Evolutionary conservation across 2,113 vertebrate species (phyloP), one percentile per base, ranked within the genome.

Genomic region (Menura novaehollandiae): DNA sequence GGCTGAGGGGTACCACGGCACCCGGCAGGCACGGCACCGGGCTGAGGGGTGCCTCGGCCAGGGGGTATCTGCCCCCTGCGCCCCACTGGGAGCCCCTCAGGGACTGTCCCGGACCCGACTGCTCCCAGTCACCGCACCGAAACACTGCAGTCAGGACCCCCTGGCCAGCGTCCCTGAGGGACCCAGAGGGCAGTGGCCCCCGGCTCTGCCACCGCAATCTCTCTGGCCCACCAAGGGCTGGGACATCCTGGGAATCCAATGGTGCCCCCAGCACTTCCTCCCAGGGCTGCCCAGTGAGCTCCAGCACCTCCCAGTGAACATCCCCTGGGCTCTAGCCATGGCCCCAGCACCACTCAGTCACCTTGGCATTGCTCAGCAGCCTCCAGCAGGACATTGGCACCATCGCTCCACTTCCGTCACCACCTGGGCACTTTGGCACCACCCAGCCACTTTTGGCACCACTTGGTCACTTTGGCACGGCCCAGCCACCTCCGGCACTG

Each of bases 101-200:
- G 18, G 28, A 20, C 23, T 21, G 28, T 47, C n/a, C 56, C 13
- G 1, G n/a, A 13, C 39, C 41, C 9, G 2, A 28, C 6, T 30
- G 27, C 2, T 39, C 73, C 37, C 28, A 0, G 13, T 7, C n/a
- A 63, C 15, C 0, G 2, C 56, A 39, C 13, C 56, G 41, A 7
- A 53, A 35, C 23, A 41, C 17, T 6, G 2, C 0, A 7, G 66
- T 14, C 75, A 56, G 5, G 1, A 21, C 7, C 6, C 30, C 39
- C 10, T 6, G 1, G 39, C 15, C 28, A 1, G 23, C 13, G 2
- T 14, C 30, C 46, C 58, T 27, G 22, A 43, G 19, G 18, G 32
- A n/a, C 37, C 37, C 60, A 64, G 10, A 16, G 19, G 30, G 18
- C 18, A 32, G 24, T 10, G 19, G 37, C 47, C 47, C 59, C 28